Percentiles rank a stretch among this genome's conserved stretches.
phyloP scores from a whole-genome alignment of 2,113 vertebrate genomes.

The Smithornis capensis region DNA sequence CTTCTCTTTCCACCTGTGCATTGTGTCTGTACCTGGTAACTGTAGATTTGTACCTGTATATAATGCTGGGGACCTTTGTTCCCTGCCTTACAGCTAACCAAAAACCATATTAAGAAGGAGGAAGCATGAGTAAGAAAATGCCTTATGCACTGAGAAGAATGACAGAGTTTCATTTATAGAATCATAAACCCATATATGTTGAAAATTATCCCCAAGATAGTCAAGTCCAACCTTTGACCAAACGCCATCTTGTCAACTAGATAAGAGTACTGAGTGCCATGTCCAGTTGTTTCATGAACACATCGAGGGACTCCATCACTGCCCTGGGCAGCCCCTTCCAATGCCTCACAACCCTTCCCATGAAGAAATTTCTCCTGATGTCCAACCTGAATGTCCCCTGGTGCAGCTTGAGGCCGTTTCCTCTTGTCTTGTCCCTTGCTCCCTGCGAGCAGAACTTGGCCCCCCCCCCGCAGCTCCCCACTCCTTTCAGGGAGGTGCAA shows the following conservation, averaged over 20 bases:
- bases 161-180: not conserved
- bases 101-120: not conserved
- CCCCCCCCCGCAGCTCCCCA: rapidly evolving
- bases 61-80: not conserved
- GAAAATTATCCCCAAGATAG: not conserved
- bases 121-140: not conserved
- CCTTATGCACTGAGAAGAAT: not conserved
- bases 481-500: not conserved
- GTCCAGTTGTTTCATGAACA: rapidly evolving
- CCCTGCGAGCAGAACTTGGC: rapidly evolving
- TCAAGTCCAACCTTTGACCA: rapidly evolving
- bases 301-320: not conserved
- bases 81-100: not conserved
- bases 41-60: not conserved
- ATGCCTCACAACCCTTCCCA: rapidly evolving
- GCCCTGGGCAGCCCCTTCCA: not conserved
- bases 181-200: not conserved
- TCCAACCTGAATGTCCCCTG: rapidly evolving
- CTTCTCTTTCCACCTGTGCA: not conserved
- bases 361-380: not conserved
- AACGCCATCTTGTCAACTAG: not conserved
- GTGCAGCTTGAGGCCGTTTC: rapidly evolving
- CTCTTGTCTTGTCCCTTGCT: not conserved
- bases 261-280: not conserved
- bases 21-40: not conserved